Base-by-base conservation (phyloP, 2,797 vertebrate species). In the Choloepus didactylus region DNA sequence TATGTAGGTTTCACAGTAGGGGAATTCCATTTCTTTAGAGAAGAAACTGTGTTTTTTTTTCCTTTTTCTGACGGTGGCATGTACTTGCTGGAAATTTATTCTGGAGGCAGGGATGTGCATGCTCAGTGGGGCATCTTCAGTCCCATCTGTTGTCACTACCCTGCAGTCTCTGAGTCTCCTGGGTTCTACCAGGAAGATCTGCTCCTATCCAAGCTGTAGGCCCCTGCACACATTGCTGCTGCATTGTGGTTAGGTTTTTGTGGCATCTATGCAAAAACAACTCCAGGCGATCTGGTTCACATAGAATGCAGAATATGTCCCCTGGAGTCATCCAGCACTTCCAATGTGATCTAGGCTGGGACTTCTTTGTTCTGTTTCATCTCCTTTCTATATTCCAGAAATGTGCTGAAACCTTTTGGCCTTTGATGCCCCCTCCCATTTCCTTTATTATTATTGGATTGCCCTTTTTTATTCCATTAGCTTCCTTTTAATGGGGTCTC, bases 401-500 rank as follows among this genome's bases (percentile, higher is more conserved):
- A 29, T 31, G 38, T 70, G 66, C 72, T 29, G 64, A 62, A 87
- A 70, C 56, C 5, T 64, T 92, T 92, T 60, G 49, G 35, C 21
- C 12, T 88, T 91, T 70, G 59, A 76, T n/a, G 12, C 0, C 11
- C 29, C 3, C 29, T 85, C 84, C 60, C 9, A 76, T 90, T 90
- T 95, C 44, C 38, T 92, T 91, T 76, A 89, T 59, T 27, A 69
- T 59, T 56, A 84, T 11, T 11, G 16, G 10, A 89, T 10, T 59
- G 31, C 70, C 12, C 11, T 14, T 66, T 56, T 70, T 79, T 59
- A 29, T 49, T 76, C 49, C 18, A 81, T 87, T 89, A 62, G 14
- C 38, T 90, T 92, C 23, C 66, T 90, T 89, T 90, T 94, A 87
- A 87, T 80, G 59, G 27, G 14, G 64, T 94, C 23, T 91, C 86